A percentile compares a stretch with the other conserved stretches of the same genome.
Evolutionary conservation across 2,888 invertebrate species (phyloP).

Genomic region (Philonicus albiceps): DNA sequence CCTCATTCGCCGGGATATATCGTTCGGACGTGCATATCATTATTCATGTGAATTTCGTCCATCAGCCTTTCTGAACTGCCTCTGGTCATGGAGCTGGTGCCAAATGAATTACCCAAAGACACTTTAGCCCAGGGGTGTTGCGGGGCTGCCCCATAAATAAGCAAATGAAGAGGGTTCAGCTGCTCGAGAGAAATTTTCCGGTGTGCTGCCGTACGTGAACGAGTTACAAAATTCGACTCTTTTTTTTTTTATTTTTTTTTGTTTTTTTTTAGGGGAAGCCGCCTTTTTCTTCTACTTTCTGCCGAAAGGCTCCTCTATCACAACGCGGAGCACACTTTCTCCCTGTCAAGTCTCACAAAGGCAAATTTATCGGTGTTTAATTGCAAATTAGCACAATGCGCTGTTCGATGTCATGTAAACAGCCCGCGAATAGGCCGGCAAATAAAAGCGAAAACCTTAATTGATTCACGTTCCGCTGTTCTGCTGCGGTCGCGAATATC

Average conservation of each 20-base stretch:
- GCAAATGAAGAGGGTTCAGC: slow-evolving; percentile 3
- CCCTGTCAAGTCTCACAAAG: slow-evolving; percentile 6
- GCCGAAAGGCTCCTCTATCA: neutral
- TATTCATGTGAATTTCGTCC: slow-evolving; percentile 33
- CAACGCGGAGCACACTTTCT: neutral
- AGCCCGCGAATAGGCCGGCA: neutral
- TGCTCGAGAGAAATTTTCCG: slow-evolving; percentile 15
- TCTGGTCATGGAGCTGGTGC: neutral
- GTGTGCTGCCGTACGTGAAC: slow-evolving; percentile 8
- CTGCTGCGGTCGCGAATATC: neutral
- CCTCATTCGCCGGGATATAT: slow-evolving; percentile 1
- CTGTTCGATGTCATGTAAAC: slow-evolving; percentile 24
- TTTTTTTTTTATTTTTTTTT: neutral
- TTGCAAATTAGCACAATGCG: slow-evolving; percentile 33
- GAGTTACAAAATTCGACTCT: neutral
- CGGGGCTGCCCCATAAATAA: neutral
- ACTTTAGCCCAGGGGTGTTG: neutral
- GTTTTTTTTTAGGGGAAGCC: neutral
- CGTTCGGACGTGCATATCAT: slow-evolving; percentile 13
- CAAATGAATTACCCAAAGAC: slow-evolving; percentile 29
- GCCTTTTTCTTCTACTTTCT: neutral
- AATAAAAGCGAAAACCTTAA: slow-evolving; percentile 38
- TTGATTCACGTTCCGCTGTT: slow-evolving; percentile 25
- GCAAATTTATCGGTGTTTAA: slow-evolving; percentile 9
- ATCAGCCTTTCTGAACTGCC: slow-evolving; percentile 7